phyloP scores from a whole-genome alignment of 2,888 invertebrate genomes.

The Icerya purchasi region DNA sequence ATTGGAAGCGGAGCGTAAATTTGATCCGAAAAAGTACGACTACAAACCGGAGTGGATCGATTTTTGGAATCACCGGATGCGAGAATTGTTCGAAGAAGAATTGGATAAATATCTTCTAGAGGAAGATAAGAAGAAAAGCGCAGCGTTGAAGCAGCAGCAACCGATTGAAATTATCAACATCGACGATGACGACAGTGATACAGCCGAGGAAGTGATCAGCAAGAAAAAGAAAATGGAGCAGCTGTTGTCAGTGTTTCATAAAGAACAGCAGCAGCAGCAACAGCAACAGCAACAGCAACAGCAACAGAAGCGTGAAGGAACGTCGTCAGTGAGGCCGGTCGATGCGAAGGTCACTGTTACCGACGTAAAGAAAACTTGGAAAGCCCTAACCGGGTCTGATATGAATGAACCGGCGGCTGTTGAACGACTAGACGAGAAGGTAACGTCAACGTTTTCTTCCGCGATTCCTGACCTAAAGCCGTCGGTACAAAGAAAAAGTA shows the following conservation, averaged over 20 bases:
- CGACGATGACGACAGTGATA: neutral
- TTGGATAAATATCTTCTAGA: slow-evolving; percentile 25
- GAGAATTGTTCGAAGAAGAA: slow-evolving; percentile 49
- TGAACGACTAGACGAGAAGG: slow-evolving; percentile 1
- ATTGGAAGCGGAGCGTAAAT: slow-evolving; percentile 38
- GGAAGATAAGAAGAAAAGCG: neutral
- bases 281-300: too few species aligned
- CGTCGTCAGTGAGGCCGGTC: too few species aligned
- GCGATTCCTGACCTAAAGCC: neutral
- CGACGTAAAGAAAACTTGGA: slow-evolving; percentile 21
- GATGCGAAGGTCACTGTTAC: slow-evolving; percentile 17
- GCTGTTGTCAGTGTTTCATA: too few species aligned
- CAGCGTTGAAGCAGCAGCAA: neutral
- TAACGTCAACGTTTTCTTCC: neutral
- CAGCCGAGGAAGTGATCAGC: neutral
- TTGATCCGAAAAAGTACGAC: slow-evolving; percentile 53
- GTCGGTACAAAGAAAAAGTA: neutral
- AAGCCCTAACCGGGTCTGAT: slow-evolving; percentile 20
- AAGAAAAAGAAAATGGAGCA: too few species aligned
- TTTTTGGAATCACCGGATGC: slow-evolving; percentile 64
- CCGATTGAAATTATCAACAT: neutral
- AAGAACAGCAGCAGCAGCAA: too few species aligned
- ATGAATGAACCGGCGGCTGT: slow-evolving; percentile 17
- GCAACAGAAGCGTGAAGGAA: too few species aligned
- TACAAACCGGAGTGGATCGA: slow-evolving; percentile 76